Base-by-base conservation (phyloP, 2,888 invertebrate genomes). In the Microchrysa polita region DNA sequence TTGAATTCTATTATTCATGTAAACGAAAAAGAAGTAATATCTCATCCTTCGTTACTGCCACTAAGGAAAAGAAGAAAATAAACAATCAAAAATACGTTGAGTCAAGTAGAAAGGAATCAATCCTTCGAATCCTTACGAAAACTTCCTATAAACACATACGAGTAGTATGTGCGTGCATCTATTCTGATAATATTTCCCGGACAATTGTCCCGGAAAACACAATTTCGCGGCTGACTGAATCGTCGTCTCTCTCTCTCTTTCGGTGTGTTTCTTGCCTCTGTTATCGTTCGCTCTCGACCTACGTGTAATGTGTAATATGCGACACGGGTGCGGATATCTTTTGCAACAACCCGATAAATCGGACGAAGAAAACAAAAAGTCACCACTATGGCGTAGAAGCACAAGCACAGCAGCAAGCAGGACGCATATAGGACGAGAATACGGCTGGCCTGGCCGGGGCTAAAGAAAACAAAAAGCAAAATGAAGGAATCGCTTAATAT, bases 141-240 rank as follows among this genome's bases (percentile, higher is more conserved):
- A 48, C 14, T 48, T n/a, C 5, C 16, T 48, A n/a, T n/a, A 48
- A 42, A n/a, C n/a, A 34, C 27, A 34, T 34, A 34, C 27, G 27
- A n/a, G n/a, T 34, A 34, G 2, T 2, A 52, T 16, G 16, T 52
- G 52, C 16, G 52, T 52, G 52, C 52, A 42, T 16, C n/a, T 40
- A 48, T 65, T 12, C 48, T 65, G 48, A 48, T 65, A 48, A 65
- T 65, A 65, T 65, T 65, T 65, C 48, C 48, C 65, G 23, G 48
- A 48, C 65, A 65, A 65, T n/a, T 22, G 65, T 65, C 65, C 65
- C 65, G 65, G 65, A 65, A 65, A 65, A 65, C 65, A 65, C 34
- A 65, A 65, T 65, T 65, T 65, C 65, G 65, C 48, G 65, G 44
- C 4, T 65, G 65, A 65, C 48, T 65, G 65, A 48, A 48, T 65